These are phyloP conservation scores for Dynastes maya DNA, from an alignment of 2,888 invertebrate genomes.

Conservation along the genomic window DNA sequence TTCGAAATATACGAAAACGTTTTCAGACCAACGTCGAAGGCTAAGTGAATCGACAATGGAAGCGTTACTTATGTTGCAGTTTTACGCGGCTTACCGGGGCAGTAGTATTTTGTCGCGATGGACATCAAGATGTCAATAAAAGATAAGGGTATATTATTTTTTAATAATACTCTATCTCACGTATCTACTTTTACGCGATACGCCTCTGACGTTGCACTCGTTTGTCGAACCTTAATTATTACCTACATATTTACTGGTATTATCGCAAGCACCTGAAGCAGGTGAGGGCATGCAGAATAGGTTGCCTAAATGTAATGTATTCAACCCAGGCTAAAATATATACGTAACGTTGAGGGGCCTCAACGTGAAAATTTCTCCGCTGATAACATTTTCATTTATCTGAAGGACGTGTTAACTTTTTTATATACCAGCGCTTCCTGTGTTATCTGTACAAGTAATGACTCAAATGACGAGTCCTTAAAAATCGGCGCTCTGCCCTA, in stretches of 20 bases:
- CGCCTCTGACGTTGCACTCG: too few relatives aligned
- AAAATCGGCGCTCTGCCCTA: slow-evolving; percentile 50
- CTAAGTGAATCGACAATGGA: too few relatives aligned
- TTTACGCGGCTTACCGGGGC: too few relatives aligned
- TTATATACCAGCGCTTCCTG: slow-evolving; percentile 59
- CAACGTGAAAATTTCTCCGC: slow-evolving; percentile 32
- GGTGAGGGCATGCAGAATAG: slow-evolving; percentile 15
- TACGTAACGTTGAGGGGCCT: slow-evolving; percentile 4
- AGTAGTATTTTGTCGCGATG: too few relatives aligned
- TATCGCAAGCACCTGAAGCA: neutral
- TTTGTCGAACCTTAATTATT: neutral
- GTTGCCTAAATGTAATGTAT: slow-evolving; percentile 39
- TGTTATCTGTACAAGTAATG: slow-evolving; percentile 61
- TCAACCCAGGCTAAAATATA: neutral
- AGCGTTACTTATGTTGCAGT: too few relatives aligned
- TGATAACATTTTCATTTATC: slow-evolving; percentile 59
- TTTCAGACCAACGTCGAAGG: too few relatives aligned
- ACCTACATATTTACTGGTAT: neutral
- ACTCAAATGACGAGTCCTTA: slow-evolving; percentile 61
- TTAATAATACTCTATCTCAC: too few relatives aligned
- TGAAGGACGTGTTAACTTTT: slow-evolving; percentile 60
- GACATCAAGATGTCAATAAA: too few relatives aligned
- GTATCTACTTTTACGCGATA: too few relatives aligned
- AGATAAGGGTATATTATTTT: too few relatives aligned
- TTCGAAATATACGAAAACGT: too few relatives aligned